Conservation (phyloP, 2,888 invertebrate species). For the Synergus umbraculus region DNA sequence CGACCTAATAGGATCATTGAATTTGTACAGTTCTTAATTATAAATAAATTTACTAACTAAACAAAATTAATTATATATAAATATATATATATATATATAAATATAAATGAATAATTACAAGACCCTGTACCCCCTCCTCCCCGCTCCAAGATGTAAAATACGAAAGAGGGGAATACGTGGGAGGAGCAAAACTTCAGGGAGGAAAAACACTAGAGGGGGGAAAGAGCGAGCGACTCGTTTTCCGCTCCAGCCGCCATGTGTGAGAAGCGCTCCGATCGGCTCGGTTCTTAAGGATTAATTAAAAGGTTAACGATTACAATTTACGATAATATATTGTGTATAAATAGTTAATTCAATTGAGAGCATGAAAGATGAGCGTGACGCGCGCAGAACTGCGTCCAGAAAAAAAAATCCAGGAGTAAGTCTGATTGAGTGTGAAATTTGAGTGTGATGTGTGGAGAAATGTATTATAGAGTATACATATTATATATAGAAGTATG, state of each 20-base stretch:
- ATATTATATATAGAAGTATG: conserved; percentile 61
- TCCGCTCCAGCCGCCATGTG: conserved; percentile 50
- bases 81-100: conserved; percentile 67
- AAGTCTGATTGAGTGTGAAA: conserved; percentile 55
- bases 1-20: conserved; percentile 75
- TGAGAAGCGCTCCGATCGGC: conserved; percentile 54
- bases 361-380: conserved; percentile 58
- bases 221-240: conserved; percentile 43
- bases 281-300: conserved; percentile 62
- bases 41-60: conserved; percentile 76
- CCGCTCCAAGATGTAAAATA: conserved; percentile 33
- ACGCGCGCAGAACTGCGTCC: conserved; percentile 34
- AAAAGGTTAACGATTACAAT: conserved; percentile 73
- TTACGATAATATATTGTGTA: conserved; percentile 77
- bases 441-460: conserved; percentile 57
- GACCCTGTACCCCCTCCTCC: conserved; percentile 23
- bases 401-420: conserved; percentile 38
- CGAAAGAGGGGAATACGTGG: conserved; percentile 11
- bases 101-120: conserved; percentile 46
- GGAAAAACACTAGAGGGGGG: conserved; percentile 35
- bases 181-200: conserved; percentile 27
- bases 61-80: conserved; percentile 58
- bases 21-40: conserved; percentile 78
- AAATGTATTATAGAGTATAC: conserved; percentile 62
- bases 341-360: conserved; percentile 77